phyloP scores from a whole-genome alignment of 2,797 vertebrate genomes.

The Poecile montanus region DNA sequence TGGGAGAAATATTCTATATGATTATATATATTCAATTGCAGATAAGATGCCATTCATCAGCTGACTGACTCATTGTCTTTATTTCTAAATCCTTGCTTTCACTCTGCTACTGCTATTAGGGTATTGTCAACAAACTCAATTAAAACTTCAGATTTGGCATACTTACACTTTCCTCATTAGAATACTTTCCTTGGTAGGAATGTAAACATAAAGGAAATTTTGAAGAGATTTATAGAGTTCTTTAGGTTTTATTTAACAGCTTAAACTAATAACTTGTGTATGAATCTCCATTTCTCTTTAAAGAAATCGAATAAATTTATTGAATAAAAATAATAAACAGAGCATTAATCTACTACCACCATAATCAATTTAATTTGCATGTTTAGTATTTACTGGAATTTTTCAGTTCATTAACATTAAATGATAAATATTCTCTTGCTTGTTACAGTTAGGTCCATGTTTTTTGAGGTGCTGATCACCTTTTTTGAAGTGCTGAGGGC shows the following conservation, averaged over 20 bases:
- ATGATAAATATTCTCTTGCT: slow-evolving; percentile 37
- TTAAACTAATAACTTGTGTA: slow-evolving; percentile 13
- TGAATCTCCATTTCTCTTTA: slow-evolving; percentile 8
- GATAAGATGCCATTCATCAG: background rate
- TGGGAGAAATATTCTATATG: background rate
- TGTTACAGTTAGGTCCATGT: background rate
- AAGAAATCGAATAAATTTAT: background rate
- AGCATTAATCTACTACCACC: slow-evolving; percentile 26
- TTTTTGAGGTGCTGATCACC: background rate
- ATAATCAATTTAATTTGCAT: slow-evolving; percentile 47
- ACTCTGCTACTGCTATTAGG: background rate
- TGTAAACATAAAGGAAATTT: slow-evolving; percentile 26
- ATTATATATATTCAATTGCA: background rate
- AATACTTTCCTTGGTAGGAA: slow-evolving; percentile 21
- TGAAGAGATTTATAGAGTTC: slow-evolving; percentile 27
- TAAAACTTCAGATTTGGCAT: slow-evolving; percentile 13
- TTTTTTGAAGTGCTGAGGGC: background rate
- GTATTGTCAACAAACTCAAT: slow-evolving; percentile 10
- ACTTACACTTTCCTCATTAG: slow-evolving; percentile 40
- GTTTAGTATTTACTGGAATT: slow-evolving; percentile 31
- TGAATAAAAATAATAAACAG: slow-evolving; percentile 56
- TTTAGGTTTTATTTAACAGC: background rate
- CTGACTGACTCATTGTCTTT: background rate
- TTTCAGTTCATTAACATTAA: slow-evolving; percentile 63
- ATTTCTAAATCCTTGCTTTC: background rate